These are phyloP conservation scores for Sebastiscus albofasciatus DNA, from an alignment of 2,797 vertebrate genomes.

Conservation along the genomic window DNA sequence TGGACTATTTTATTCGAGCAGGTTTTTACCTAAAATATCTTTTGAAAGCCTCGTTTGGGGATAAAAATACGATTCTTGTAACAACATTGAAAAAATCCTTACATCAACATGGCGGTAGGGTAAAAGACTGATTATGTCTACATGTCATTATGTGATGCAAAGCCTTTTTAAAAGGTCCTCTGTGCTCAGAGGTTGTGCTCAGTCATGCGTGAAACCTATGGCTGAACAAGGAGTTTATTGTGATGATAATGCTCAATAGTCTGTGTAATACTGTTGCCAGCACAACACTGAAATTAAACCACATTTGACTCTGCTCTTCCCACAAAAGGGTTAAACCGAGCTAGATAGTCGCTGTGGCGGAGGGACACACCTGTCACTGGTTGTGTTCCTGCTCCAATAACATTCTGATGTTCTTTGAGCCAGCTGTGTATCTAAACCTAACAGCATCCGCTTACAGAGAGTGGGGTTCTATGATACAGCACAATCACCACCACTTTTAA, in stretches of 20 bases:
- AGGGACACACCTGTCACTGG: conserved; percentile 72
- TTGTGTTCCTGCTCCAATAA: conserved; percentile 58
- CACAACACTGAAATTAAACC: background rate
- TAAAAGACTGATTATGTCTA: background rate
- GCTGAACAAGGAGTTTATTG: background rate
- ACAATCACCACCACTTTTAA: conserved; percentile 7
- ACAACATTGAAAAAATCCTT: background rate
- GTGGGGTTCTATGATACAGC: conserved; percentile 10
- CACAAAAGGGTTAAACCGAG: conserved; percentile 44
- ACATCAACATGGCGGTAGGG: background rate
- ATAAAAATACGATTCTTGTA: background rate
- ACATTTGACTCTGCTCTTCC: background rate
- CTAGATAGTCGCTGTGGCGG: conserved; percentile 42
- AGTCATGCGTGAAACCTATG: background rate
- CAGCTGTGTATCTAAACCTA: conserved; percentile 46
- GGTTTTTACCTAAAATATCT: conserved; percentile 12
- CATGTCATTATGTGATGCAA: background rate
- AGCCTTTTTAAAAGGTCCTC: background rate
- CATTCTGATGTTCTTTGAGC: conserved; percentile 63
- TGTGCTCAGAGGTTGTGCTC: background rate
- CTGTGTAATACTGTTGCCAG: background rate
- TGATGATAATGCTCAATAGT: background rate
- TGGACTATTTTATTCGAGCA: conserved; percentile 62
- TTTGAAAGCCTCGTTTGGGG: background rate
- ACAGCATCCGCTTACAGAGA: conserved; percentile 1